Base-by-base conservation (phyloP, 2,888 invertebrate genomes). In the Helleia helle region DNA sequence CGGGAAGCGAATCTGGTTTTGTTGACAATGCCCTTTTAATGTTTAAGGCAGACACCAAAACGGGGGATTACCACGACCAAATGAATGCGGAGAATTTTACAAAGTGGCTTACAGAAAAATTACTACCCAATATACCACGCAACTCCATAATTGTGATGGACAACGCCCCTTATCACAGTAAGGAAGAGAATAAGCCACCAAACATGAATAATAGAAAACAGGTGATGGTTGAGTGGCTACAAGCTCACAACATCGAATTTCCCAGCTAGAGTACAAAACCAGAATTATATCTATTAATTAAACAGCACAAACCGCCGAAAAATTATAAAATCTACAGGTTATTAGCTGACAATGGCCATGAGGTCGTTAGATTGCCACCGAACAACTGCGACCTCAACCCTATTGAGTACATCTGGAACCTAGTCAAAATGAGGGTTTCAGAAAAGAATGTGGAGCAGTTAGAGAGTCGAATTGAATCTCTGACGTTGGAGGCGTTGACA, bases 321-420 rank as follows among this genome's bases (percentile, higher is more conserved):
- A 49, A 46, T 29, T 58, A 59, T 47, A 44, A 50, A n/a, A 44
- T 59, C 4, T 60, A 65, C 42, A 51, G 62, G 41, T 54, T 61
- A 40, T 50, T 59, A 17, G 47, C 39, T 40, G 47, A 40, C n/a
- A 36, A 58, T 38, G 56, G 59, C 36, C 59, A 56, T 40, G 55
- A 53, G 31, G 55, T 62, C 5, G 40, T 66, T 12, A 46, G 61
- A 25, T 41, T 65, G 44, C 63, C 63, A 22, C 62, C 65, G 1
- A 62, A 61, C 28, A 54, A n/a, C n/a, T n/a, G n/a, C n/a, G n/a
- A n/a, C n/a, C n/a, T n/a, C n/a, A n/a, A 62, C 42, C 61, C 59
- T 3, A 58, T 62, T 15, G 58, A 62, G 46, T 44, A 54, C 24
- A 52, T 62, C 14, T 50, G 48, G 43, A 43, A 43, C 26, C 22